Conservation (phyloP, 1,140 invertebrate genomes). For the Venustaconcha ellipsiformis region DNA sequence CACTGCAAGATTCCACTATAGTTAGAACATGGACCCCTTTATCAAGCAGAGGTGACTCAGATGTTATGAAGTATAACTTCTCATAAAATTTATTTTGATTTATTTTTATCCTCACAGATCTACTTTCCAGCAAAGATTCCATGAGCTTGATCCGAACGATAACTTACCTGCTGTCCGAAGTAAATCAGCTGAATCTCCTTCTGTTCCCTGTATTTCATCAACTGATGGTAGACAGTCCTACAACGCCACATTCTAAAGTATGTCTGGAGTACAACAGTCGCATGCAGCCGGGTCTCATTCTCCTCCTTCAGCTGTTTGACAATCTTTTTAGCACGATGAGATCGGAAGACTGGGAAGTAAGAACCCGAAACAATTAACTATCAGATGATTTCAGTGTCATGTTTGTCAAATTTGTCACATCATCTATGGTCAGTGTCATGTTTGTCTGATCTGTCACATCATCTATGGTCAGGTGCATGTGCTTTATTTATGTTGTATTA, state of each 20-base stretch:
- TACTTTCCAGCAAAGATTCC: too few relatives aligned
- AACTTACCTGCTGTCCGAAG: constrained; percentile 49
- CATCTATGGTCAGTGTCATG: too few relatives aligned
- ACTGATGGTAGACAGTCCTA: constrained; percentile 48
- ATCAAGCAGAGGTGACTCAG: too few relatives aligned
- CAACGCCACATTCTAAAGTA: constrained; percentile 59
- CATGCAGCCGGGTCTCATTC: neutral
- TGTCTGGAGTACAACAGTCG: constrained; percentile 59
- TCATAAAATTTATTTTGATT: too few relatives aligned
- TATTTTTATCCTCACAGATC: too few relatives aligned
- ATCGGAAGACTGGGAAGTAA: constrained; percentile 40
- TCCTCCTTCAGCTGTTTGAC: constrained; percentile 18
- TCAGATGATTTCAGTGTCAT: neutral
- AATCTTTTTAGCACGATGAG: constrained; percentile 25
- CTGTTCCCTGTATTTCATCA: constrained; percentile 48
- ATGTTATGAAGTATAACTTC: too few relatives aligned
- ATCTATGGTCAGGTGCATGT: too few relatives aligned
- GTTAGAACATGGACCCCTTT: too few relatives aligned
- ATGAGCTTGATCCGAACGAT: neutral
- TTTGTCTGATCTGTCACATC: too few relatives aligned
- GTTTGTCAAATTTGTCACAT: too few relatives aligned
- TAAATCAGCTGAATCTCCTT: constrained; percentile 53
- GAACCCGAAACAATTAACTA: neutral
- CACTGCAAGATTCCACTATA: too few relatives aligned
- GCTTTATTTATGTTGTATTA: too few relatives aligned